phyloP scores from a whole-genome alignment of 2,797 vertebrate species.

The Chromis chromis region DNA sequence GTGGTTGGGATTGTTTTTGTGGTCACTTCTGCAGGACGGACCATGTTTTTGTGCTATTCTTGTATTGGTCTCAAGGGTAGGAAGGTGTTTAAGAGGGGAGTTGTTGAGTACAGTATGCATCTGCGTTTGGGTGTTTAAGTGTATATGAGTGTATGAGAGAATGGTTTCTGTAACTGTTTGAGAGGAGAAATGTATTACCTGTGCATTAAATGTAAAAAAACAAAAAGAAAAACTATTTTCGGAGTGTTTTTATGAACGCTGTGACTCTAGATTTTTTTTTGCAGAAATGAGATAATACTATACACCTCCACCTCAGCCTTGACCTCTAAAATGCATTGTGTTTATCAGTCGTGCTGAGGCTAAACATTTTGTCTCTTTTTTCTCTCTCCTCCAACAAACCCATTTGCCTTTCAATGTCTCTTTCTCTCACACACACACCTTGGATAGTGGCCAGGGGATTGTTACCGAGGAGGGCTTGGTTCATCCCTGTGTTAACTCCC shows the following conservation, averaged over 20 bases:
- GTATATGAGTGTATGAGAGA: constrained; percentile 32
- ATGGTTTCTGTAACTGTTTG: constrained; percentile 19
- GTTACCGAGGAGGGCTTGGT: constrained; percentile 92
- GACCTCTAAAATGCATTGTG: constrained; percentile 34
- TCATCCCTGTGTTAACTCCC: constrained; percentile 94
- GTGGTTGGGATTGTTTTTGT: neutral
- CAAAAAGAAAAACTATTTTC: neutral
- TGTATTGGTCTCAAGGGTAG: constrained; percentile 45
- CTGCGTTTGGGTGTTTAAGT: constrained; percentile 23
- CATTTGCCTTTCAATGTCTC: constrained; percentile 28
- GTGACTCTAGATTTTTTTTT: constrained; percentile 34
- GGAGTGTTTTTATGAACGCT: constrained; percentile 18
- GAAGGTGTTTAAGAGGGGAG: constrained; percentile 34
- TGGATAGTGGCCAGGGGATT: constrained; percentile 95
- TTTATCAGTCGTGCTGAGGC: constrained; percentile 18
- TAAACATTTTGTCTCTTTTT: constrained; percentile 18
- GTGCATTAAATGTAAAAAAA: neutral
- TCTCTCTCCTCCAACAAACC: constrained; percentile 27
- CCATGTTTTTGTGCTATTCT: constrained; percentile 24
- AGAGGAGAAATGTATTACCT: constrained; percentile 29
- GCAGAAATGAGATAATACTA: constrained; percentile 13
- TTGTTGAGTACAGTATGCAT: constrained; percentile 35
- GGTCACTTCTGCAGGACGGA: constrained; percentile 30
- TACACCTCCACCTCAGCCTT: constrained; percentile 14
- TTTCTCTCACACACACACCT: constrained; percentile 87